Conservation (phyloP, 1,140 invertebrate species). For the Ooceraea biroi region DNA sequence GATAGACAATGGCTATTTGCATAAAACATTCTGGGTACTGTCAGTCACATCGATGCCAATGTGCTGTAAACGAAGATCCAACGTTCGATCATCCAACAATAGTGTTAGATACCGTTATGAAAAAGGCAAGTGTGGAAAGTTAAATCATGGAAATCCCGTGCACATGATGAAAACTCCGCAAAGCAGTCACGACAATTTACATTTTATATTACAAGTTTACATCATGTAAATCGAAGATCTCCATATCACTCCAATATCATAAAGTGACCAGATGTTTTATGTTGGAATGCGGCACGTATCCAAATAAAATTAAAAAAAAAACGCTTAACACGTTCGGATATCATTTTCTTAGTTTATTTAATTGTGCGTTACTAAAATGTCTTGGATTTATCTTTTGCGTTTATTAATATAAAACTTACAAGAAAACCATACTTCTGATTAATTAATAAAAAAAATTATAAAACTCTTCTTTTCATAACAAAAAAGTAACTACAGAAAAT, state of each 20-base stretch:
- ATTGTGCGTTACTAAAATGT: too few species aligned
- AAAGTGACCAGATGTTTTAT: neutral
- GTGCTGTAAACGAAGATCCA: conserved; percentile 49
- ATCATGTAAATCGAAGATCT: neutral
- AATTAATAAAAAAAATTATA: too few species aligned
- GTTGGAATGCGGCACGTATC: too few species aligned
- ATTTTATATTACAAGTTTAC: neutral
- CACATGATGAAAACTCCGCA: conserved; percentile 27
- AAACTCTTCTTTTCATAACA: too few species aligned
- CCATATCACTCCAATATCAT: neutral
- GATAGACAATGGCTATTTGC: conserved; percentile 78
- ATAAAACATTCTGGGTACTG: conserved; percentile 77
- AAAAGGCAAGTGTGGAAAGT: conserved; percentile 55
- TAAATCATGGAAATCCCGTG: conserved; percentile 33
- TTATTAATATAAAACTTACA: too few species aligned
- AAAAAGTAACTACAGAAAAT: too few species aligned
- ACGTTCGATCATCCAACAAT: conserved; percentile 71
- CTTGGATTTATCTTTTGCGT: too few species aligned
- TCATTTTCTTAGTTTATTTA: too few species aligned
- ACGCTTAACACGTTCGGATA: too few species aligned
- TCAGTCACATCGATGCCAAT: conserved; percentile 66
- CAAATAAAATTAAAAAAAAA: too few species aligned
- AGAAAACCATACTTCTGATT: too few species aligned
- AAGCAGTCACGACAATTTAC: neutral
- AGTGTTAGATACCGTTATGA: conserved; percentile 62